phyloP scores from a whole-genome alignment of 2,888 invertebrate genomes.

The Meganola albula region DNA sequence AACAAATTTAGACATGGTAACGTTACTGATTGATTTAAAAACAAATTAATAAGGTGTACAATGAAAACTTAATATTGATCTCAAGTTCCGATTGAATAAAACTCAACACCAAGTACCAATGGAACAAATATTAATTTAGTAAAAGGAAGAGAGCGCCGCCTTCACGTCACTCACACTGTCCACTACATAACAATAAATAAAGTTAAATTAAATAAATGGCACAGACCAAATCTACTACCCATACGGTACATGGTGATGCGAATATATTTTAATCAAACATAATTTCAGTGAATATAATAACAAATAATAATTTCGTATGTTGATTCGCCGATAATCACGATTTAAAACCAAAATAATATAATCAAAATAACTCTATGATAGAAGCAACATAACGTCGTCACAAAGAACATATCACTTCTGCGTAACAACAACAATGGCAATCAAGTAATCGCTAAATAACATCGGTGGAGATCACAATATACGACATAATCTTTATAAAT shows the following conservation, averaged over 20 bases:
- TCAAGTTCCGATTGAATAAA: constrained; percentile 44
- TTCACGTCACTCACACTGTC: constrained; percentile 36
- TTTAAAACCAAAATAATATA: constrained; percentile 45
- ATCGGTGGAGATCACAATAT: constrained; percentile 78
- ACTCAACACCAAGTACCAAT: constrained; percentile 72
- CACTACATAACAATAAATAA: constrained; percentile 70
- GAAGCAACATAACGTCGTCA: constrained; percentile 67
- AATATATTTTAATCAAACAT: constrained; percentile 43
- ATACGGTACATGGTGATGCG: constrained; percentile 65
- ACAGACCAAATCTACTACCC: constrained; percentile 67
- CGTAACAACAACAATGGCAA: constrained; percentile 73
- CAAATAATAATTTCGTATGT: constrained; percentile 51
- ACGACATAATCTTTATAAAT: constrained; percentile 73
- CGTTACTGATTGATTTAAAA: constrained; percentile 52
- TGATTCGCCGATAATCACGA: constrained; percentile 58
- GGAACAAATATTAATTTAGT: constrained; percentile 54
- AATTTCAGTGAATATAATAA: constrained; percentile 54
- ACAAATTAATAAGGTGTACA: constrained; percentile 36
- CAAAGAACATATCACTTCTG: constrained; percentile 54
- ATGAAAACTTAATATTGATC: constrained; percentile 49
- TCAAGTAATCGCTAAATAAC: constrained; percentile 73
- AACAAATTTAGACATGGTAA: constrained; percentile 50
- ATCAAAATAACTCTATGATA: constrained; percentile 64
- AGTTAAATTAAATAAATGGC: constrained; percentile 73
- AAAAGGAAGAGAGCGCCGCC: constrained; percentile 57